Percentiles rank a stretch among this genome's conserved stretches.
Evolutionary conservation across 2,797 vertebrate genomes (phyloP).

Genomic region (Sebastiscus tertius): DNA sequence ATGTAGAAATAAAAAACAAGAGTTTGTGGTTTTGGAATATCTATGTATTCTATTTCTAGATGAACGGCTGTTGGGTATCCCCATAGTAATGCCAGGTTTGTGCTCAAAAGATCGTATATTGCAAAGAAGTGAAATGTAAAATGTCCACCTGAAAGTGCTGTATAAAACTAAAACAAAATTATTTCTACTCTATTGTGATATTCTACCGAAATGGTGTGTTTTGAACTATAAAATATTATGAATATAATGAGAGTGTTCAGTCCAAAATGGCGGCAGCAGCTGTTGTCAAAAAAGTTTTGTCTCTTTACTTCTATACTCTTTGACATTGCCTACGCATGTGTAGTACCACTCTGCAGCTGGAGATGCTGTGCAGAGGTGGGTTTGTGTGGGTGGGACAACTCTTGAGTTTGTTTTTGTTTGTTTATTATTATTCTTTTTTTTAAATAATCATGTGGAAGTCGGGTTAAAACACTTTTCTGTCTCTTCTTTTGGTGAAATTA

Average conservation of each 20-base stretch:
- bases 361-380: neutral
- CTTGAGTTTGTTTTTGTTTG: neutral
- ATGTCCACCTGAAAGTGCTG: no score
- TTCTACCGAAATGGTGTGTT: no score
- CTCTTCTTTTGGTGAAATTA: neutral
- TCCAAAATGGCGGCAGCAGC: no score
- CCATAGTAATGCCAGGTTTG: neutral
- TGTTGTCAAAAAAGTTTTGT: no score
- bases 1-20: neutral
- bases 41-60: neutral
- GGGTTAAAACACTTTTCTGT: neutral
- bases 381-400: neutral
- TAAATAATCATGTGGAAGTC: neutral
- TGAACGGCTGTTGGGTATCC: neutral
- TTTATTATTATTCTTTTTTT: neutral
- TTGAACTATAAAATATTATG: no score
- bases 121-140: no score
- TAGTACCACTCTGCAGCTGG: neutral
- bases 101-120: neutral
- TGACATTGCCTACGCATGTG: no score
- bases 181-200: no score
- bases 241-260: no score
- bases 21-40: neutral
- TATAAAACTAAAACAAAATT: fast-evolving
- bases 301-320: no score